phyloP scores from a whole-genome alignment of 2,888 invertebrate species.

The Eumerus sabulonum region DNA sequence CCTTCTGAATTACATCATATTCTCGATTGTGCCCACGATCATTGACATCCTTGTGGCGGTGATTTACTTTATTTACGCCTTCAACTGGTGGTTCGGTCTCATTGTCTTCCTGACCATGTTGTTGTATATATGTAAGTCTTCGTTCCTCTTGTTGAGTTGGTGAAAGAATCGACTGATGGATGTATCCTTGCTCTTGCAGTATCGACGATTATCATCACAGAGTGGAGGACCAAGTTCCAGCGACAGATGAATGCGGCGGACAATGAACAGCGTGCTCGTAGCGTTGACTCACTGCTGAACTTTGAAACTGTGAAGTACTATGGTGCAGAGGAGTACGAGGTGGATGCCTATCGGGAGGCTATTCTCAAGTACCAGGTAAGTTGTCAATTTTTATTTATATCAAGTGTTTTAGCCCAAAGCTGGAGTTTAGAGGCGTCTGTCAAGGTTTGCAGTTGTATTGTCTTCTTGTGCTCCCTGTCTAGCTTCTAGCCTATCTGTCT shows the following conservation, averaged over 20 bases:
- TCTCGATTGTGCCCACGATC: constrained; percentile 95
- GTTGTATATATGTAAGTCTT: constrained; percentile 90
- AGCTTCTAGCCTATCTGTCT: neutral
- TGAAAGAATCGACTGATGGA: no score
- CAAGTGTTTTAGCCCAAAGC: no score
- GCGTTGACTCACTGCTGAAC: constrained; percentile 97
- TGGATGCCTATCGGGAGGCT: constrained; percentile 89
- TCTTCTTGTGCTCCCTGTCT: neutral
- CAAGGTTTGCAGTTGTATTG: neutral
- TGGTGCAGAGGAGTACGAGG: constrained; percentile 95
- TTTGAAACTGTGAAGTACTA: constrained; percentile 99
- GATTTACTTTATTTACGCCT: constrained; percentile 90
- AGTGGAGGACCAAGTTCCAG: constrained; percentile 98
- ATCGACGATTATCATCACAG: constrained; percentile 93
- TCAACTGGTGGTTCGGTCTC: constrained; percentile 96
- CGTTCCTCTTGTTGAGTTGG: neutral
- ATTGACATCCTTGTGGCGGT: constrained; percentile 95
- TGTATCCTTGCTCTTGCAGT: constrained; percentile 80
- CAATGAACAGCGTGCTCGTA: constrained; percentile 93
- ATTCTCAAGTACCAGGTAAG: constrained; percentile 91
- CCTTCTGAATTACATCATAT: constrained; percentile 93
- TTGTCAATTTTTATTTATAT: neutral
- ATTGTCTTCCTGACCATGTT: constrained; percentile 97
- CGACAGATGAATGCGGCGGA: constrained; percentile 96
- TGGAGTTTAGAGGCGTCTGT: no score